phyloP scores from a whole-genome alignment of 2,888 invertebrate species.

The Syrista parreyssii region DNA sequence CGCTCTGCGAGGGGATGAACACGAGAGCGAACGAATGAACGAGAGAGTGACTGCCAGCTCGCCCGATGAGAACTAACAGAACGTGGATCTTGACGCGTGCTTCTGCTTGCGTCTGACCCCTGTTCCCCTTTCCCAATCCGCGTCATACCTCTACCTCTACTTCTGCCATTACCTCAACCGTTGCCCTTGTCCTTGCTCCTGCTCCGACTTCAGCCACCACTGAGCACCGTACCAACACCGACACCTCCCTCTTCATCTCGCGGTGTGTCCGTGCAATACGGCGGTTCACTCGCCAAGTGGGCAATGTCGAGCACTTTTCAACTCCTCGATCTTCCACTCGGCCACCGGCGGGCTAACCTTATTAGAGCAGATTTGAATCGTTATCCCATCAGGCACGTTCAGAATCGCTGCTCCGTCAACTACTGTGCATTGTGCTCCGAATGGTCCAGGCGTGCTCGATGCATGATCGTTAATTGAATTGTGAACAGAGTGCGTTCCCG shows the following conservation, averaged over 20 bases:
- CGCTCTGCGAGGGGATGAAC: conserved; percentile 42
- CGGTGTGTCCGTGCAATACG: not conserved
- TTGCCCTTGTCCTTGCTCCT: not conserved
- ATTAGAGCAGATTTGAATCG: conserved; percentile 52
- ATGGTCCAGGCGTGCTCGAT: not conserved
- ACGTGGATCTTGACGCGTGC: not conserved
- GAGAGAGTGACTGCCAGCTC: conserved; percentile 8
- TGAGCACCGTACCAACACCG: not conserved
- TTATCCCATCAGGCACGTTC: conserved; percentile 35
- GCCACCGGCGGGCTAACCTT: conserved; percentile 48
- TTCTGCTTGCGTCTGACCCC: not conserved
- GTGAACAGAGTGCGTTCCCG: not conserved
- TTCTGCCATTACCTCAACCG: not conserved
- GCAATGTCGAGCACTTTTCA: conserved; percentile 35
- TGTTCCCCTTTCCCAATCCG: not conserved
- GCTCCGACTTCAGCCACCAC: conserved; percentile 24
- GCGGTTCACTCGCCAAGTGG: conserved; percentile 33
- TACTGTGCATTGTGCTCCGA: not conserved
- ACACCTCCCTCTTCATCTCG: not conserved
- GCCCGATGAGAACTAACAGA: conserved; percentile 14
- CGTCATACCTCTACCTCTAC: not conserved
- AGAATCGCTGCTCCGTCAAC: not conserved
- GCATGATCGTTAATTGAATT: not conserved
- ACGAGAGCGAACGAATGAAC: conserved; percentile 20
- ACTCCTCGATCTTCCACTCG: conserved; percentile 24